phyloP scores from a whole-genome alignment of 2,888 invertebrate species.

The Silvanus unidentatus region DNA sequence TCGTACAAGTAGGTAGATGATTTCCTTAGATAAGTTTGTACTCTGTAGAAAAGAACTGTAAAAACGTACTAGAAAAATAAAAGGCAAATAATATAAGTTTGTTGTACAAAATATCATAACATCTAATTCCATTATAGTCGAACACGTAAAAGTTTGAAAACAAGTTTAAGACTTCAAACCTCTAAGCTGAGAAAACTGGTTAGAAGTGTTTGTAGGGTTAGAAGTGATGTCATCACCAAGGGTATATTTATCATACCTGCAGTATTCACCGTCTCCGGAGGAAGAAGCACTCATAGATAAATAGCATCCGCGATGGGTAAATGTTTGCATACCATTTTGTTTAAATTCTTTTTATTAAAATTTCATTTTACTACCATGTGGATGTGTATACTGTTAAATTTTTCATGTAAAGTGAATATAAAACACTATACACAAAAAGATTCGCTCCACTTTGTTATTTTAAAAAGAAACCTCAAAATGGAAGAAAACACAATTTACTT shows the following conservation, averaged over 20 bases:
- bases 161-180: slow-evolving; percentile 23
- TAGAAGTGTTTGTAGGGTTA: slow-evolving; percentile 1
- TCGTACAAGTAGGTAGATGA: too few relatives aligned
- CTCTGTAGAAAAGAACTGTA: too few relatives aligned
- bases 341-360: background rate
- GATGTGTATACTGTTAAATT: too few relatives aligned
- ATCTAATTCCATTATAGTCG: slow-evolving; percentile 26
- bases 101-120: slow-evolving; percentile 23
- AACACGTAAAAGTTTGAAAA: slow-evolving; percentile 27
- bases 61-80: background rate
- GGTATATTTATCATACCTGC: slow-evolving; percentile 32
- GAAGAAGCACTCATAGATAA: slow-evolving; percentile 33
- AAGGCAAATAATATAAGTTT: slow-evolving; percentile 12
- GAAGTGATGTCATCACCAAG: slow-evolving; percentile 21
- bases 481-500: too few relatives aligned
- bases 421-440: too few relatives aligned
- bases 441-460: too few relatives aligned
- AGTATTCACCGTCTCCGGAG: slow-evolving; percentile 24
- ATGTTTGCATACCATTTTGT: slow-evolving; percentile 4
- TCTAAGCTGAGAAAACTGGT: slow-evolving; percentile 16
- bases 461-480: too few relatives aligned
- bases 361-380: background rate
- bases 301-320: slow-evolving; percentile 33
- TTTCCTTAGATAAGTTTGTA: too few relatives aligned
- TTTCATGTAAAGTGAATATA: too few relatives aligned